Percentiles rank a stretch among this genome's conserved stretches.
These are phyloP conservation scores for Nestor notabilis DNA, from an alignment of 2,113 vertebrate species.

Conservation along the genomic window DNA sequence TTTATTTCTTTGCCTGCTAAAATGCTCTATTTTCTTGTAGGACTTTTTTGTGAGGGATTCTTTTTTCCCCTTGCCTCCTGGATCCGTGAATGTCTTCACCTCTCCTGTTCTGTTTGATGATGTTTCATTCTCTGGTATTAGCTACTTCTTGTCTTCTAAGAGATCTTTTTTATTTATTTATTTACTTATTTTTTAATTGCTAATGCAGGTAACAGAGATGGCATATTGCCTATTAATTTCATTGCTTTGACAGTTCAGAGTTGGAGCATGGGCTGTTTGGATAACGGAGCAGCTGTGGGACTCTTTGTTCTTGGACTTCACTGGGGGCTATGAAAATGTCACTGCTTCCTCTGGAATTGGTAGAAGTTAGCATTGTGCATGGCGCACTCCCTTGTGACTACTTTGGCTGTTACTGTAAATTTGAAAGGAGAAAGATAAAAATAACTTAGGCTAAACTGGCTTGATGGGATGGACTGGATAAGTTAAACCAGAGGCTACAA, in stretches of 20 bases:
- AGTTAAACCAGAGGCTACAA: not conserved
- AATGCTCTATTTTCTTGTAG: not conserved
- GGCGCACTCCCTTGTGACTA: not conserved
- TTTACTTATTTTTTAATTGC: not conserved
- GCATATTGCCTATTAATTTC: not conserved
- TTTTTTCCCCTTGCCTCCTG: fast-evolving
- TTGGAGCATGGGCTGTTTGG: not conserved
- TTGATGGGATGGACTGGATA: not conserved
- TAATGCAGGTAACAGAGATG: not conserved
- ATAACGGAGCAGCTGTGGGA: not conserved
- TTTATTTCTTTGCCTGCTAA: not conserved
- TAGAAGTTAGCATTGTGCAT: slow-evolving; percentile 8
- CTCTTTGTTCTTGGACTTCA: not conserved
- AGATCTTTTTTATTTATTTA: no score
- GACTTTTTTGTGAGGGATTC: not conserved
- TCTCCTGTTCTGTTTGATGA: not conserved
- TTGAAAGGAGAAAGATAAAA: not conserved
- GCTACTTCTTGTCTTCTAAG: not conserved
- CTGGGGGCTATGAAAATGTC: not conserved
- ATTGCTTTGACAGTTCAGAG: not conserved
- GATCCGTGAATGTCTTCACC: not conserved
- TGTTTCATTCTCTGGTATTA: not conserved
- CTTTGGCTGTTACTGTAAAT: not conserved
- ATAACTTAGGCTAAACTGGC: not conserved
- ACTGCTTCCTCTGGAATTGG: not conserved